Evolutionary conservation across 2,113 vertebrate species (phyloP), one percentile per base, ranked within the genome.

Genomic region (Plecotus auritus): DNA sequence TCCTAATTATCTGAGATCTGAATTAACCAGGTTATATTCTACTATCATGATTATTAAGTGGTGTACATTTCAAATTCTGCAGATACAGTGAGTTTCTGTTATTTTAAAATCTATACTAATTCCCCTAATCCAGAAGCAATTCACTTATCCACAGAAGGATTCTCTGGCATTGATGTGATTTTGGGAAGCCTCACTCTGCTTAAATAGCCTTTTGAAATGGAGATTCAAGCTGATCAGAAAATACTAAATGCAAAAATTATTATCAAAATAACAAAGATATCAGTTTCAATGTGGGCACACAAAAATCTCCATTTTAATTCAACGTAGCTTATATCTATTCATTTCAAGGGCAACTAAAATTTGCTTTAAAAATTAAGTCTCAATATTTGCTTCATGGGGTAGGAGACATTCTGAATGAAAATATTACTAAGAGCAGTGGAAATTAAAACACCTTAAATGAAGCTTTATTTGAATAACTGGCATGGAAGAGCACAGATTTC

Each of bases 181-280:
- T 95, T 54, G 30, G 51, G 73, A 86, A 91, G 17, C 76, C 91
- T 17, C n/a, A 84, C 10, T 54, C 11, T 67, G n/a, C 56, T 90
- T 47, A 89, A 89, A 88, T 23, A 61, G 47, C 5, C 26, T 84
- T 93, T 81, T 54, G 42, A 96, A 94, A 91, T 2, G 94, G 59
- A 95, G 16, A 94, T 88, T 35, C 35, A 83, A 88, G 81, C 51
- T 74, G 42, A 88, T 85, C 32, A 85, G 30, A 90, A 92, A 84
- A 51, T 37, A 90, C 9, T 45, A 73, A 91, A 72, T 87, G 22
- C 87, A 93, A 88, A 40, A 4, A 88, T 73, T 64, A 80, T 9
- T 47, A 54, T 59, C 9, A 66, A 47, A 54, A 30, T 56, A 59
- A 59, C 42, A 85, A 51, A 51, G 23, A 67, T 47, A 51, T 1